phyloP scores from a whole-genome alignment of 2,888 invertebrate genomes.

The Plebejus anna region DNA sequence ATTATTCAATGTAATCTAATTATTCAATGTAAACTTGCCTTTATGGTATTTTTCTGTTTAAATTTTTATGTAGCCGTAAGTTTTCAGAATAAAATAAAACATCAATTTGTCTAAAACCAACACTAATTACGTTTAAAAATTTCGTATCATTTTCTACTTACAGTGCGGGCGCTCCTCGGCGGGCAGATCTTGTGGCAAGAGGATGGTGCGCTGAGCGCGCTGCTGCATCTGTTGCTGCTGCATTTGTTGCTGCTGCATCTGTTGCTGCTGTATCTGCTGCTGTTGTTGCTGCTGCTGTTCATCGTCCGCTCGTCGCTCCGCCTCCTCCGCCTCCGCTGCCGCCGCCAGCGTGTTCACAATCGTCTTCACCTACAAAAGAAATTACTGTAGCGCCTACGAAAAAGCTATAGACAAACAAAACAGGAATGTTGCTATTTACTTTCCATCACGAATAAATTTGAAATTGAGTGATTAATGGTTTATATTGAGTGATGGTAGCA shows the following conservation, averaged over 20 bases:
- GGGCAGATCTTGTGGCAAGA: constrained; percentile 79
- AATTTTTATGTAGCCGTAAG: too few relatives aligned
- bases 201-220: constrained; percentile 76
- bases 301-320: constrained; percentile 49
- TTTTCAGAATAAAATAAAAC: neutral
- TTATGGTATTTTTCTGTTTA: too few relatives aligned
- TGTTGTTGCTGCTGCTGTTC: constrained; percentile 37
- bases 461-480: neutral
- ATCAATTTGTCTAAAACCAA: too few relatives aligned
- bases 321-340: constrained; percentile 59
- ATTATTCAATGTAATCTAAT: too few relatives aligned
- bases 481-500: neutral
- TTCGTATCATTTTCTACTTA: constrained; percentile 67
- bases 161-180: constrained; percentile 88
- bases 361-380: constrained; percentile 60
- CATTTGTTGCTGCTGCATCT: constrained; percentile 43
- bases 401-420: neutral
- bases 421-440: neutral
- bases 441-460: neutral
- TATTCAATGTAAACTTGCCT: too few relatives aligned
- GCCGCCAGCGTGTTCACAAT: constrained; percentile 71
- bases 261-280: constrained; percentile 33
- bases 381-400: neutral
- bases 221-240: constrained; percentile 51
- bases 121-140: too few relatives aligned